Evolutionary conservation across 2,888 invertebrate genomes (phyloP).

Genomic region (Miltochrista miniata): DNA sequence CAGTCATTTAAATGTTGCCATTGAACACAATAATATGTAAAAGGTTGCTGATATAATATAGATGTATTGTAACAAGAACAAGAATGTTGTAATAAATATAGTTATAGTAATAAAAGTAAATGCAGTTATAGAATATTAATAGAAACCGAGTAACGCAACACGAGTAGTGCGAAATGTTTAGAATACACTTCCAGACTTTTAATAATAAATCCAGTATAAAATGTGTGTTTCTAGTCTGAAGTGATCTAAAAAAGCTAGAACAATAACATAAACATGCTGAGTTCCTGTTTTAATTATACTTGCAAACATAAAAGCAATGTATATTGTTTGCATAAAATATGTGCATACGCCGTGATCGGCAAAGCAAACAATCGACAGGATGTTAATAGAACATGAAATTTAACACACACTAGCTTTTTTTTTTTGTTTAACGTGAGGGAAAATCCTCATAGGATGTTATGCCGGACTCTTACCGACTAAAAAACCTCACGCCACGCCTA

Average conservation of each 20-base stretch:
- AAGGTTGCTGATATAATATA: not conserved
- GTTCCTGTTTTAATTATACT: constrained; percentile 31
- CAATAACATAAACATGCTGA: constrained; percentile 23
- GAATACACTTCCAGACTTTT: not conserved
- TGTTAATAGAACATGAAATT: constrained; percentile 38
- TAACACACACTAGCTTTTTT: constrained; percentile 7
- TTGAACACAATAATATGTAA: not conserved
- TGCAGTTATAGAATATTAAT: not conserved
- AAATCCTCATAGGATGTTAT: no score
- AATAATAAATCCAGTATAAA: constrained; percentile 14
- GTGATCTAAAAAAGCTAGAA: constrained; percentile 21
- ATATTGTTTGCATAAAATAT: constrained; percentile 34
- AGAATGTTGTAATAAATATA: not conserved
- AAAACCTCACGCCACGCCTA: no score
- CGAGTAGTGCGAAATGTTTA: not conserved
- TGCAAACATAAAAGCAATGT: constrained; percentile 26
- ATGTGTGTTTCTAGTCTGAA: constrained; percentile 17
- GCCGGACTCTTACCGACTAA: no score
- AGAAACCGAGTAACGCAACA: not conserved
- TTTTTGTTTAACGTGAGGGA: no score
- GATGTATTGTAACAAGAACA: not conserved
- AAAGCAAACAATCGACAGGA: constrained; percentile 38
- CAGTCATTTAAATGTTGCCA: no score
- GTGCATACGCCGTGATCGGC: constrained; percentile 25
- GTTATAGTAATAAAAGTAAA: no score